These are phyloP conservation scores for Synanthedon tipuliformis DNA, from an alignment of 2,888 invertebrate genomes.

Conservation along the genomic window DNA sequence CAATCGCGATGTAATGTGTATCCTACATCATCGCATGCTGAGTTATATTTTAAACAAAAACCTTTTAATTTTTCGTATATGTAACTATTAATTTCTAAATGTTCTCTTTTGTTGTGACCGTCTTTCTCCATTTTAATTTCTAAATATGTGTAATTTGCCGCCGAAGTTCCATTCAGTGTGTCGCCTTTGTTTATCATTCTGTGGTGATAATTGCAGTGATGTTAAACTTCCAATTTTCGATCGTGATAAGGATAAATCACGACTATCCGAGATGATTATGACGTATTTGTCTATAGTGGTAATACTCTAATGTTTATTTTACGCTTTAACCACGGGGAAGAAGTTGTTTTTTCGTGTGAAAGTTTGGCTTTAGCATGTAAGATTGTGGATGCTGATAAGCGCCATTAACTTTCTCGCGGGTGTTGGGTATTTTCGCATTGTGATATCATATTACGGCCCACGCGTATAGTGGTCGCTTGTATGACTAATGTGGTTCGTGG, in stretches of 20 bases:
- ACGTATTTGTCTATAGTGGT: constrained; percentile 85
- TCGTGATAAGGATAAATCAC: constrained; percentile 78
- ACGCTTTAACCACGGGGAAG: constrained; percentile 24
- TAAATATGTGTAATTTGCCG: constrained; percentile 92
- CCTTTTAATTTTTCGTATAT: constrained; percentile 61
- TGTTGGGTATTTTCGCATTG: constrained; percentile 72
- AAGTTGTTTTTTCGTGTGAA: constrained; percentile 65
- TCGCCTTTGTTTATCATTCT: constrained; percentile 91
- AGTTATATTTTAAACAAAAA: constrained; percentile 64
- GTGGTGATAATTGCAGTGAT: constrained; percentile 78
- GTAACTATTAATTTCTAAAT: constrained; percentile 67
- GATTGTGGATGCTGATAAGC: constrained; percentile 72
- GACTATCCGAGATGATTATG: constrained; percentile 79
- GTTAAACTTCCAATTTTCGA: constrained; percentile 82
- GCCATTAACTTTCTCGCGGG: constrained; percentile 73
- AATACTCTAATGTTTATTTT: constrained; percentile 48
- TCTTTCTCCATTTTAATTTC: constrained; percentile 65
- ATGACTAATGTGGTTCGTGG: constrained; percentile 69
- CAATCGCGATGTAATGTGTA: constrained; percentile 71
- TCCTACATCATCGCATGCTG: constrained; percentile 69
- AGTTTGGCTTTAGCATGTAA: constrained; percentile 66
- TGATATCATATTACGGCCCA: constrained; percentile 72
- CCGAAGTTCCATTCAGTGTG: constrained; percentile 93
- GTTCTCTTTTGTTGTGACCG: constrained; percentile 64
- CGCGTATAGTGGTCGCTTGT: constrained; percentile 62